These are phyloP conservation scores for Channallabes apus DNA, from an alignment of 2,797 vertebrate species.

Conservation along the genomic window DNA sequence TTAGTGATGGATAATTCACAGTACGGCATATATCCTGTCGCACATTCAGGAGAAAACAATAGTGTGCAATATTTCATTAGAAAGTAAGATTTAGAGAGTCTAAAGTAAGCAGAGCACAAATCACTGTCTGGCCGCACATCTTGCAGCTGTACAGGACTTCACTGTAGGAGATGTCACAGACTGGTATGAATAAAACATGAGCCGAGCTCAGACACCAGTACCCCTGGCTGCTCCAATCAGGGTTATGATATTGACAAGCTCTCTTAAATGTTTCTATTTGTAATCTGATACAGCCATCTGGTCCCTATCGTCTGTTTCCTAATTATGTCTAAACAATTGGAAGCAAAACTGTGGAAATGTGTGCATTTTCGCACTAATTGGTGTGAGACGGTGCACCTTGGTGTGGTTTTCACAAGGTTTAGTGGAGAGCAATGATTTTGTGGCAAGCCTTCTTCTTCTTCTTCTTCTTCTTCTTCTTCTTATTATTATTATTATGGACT, in stretches of 20 bases:
- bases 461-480: not conserved
- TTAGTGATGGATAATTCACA: slow-evolving; percentile 9
- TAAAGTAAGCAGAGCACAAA: slow-evolving; percentile 45
- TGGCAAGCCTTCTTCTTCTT: not conserved
- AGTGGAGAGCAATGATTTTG: not conserved
- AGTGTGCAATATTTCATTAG: slow-evolving; percentile 43
- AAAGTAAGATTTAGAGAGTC: slow-evolving; percentile 45
- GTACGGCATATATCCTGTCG: slow-evolving; percentile 7
- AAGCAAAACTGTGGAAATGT: slow-evolving; percentile 21
- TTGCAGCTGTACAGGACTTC: slow-evolving; percentile 35
- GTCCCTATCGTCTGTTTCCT: slow-evolving; percentile 34
- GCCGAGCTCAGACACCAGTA: slow-evolving; percentile 39
- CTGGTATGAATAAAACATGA: slow-evolving; percentile 50
- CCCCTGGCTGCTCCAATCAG: slow-evolving; percentile 45
- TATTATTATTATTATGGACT: not conserved
- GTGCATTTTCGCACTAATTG: slow-evolving; percentile 8
- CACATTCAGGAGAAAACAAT: slow-evolving; percentile 28
- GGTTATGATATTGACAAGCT: slow-evolving; percentile 32
- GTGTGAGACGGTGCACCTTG: slow-evolving; percentile 2
- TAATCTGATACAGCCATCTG: slow-evolving; percentile 46
- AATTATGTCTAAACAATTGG: slow-evolving; percentile 33
- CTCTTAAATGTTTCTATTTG: slow-evolving; percentile 39
- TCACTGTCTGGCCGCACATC: slow-evolving; percentile 37
- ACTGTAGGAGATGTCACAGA: slow-evolving; percentile 42
- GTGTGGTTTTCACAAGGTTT: not conserved